phyloP scores from a whole-genome alignment of 1,140 invertebrate genomes.

The Rhynchophorus ferrugineus region DNA sequence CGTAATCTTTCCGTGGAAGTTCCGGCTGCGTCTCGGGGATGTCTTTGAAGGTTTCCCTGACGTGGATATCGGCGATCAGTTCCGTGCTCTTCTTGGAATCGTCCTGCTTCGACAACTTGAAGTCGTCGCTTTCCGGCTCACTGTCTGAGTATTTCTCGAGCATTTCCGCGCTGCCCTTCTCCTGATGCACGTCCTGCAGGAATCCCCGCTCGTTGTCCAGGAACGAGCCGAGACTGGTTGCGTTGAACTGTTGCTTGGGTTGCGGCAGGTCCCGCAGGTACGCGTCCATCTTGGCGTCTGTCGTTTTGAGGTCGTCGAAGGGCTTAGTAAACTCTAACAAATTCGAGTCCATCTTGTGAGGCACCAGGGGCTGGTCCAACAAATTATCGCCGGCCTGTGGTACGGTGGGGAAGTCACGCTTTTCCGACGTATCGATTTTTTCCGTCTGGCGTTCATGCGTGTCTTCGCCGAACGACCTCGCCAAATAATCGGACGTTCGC shows the following conservation, averaged over 20 bases:
- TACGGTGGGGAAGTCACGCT: conserved; percentile 19
- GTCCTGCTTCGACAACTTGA: conserved; percentile 27
- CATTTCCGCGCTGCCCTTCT: conserved; percentile 39
- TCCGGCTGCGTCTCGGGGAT: conserved; percentile 20
- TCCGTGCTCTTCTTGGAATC: conserved; percentile 33
- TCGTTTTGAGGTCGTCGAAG: conserved; percentile 29
- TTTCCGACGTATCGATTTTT: conserved; percentile 28
- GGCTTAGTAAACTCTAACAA: conserved; percentile 29
- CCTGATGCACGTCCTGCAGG: conserved; percentile 5
- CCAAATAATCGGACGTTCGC: conserved; percentile 20
- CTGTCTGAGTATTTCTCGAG: conserved; percentile 46
- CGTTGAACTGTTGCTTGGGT: conserved; percentile 26
- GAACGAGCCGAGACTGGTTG: conserved; percentile 44
- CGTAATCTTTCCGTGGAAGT: conserved; percentile 12
- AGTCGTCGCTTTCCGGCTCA: conserved; percentile 41
- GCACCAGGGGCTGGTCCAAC: conserved; percentile 12
- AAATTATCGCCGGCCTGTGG: conserved; percentile 18
- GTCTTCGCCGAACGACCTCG: conserved; percentile 19
- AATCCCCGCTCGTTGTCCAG: conserved; percentile 40
- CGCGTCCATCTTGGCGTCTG: conserved; percentile 31
- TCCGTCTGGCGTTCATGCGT: conserved; percentile 24
- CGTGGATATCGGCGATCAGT: conserved; percentile 12
- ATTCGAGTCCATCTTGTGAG: conserved; percentile 32
- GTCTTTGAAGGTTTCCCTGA: conserved; percentile 39
- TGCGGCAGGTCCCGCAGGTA: conserved; percentile 29